Evolutionary conservation across 2,888 invertebrate genomes (phyloP), one percentile per base, ranked within the genome.

Genomic region (Trypoxylon attenuatum): DNA sequence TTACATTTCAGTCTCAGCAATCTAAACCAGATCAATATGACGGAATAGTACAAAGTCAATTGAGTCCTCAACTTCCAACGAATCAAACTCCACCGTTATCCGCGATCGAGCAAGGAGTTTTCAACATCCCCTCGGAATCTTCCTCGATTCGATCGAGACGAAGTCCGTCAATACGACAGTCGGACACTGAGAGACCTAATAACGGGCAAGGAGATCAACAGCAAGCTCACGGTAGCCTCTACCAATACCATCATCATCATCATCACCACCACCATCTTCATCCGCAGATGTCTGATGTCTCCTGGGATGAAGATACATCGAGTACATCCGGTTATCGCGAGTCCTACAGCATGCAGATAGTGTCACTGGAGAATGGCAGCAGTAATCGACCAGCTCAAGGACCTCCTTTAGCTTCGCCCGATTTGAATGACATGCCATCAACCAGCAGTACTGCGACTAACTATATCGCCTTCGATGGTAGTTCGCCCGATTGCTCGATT

Each of bases 311-410:
- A 83, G 93, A 94, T 84, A 85, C 86, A 0, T 95, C 95, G 0
- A 95, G 95, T 75, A 96, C 95, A 15, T 96, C 95, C 0, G 96
- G 95, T 66, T 95, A 95, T 87, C 89, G 91, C 22, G 92, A 92
- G 79, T 94, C 94, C 85, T 91, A 89, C 85, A 91, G 89, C 55
- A 89, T 92, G 71, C 91, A 92, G 69, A 88, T 90, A 69, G 90
- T 91, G 27, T 90, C 91, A 75, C 83, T 91, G 69, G 90, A 90
- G 65, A 90, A 89, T 86, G 89, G 80, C 62, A 86, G 70, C 15
- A 77, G 75, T 19, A 16, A 13, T 39, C 85, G 87, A 55, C 81
- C 82, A 29, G 88, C 57, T 8, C 74, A 67, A 19, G 80, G 90
- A 58, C 92, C 89, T 15, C 91, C 92, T 5, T 86, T 92, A 22